phyloP scores from a whole-genome alignment of 1,140 invertebrate species.

The Brachionus rotundiformis region DNA sequence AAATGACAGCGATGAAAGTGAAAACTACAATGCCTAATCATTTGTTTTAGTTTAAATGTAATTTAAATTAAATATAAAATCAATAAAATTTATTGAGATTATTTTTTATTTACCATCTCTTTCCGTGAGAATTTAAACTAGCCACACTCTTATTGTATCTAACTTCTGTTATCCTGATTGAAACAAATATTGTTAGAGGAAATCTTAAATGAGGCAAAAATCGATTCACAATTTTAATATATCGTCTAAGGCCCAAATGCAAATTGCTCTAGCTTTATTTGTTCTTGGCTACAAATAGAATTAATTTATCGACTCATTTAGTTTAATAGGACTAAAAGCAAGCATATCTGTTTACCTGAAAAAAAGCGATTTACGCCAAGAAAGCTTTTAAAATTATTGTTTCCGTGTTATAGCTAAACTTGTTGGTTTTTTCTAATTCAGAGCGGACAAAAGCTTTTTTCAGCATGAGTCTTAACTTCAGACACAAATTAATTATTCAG shows the following conservation, averaged over 20 bases:
- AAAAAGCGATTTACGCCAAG: neutral
- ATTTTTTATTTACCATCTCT: conserved; percentile 18
- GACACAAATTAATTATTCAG: neutral
- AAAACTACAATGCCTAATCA: neutral
- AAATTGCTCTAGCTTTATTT: conserved; percentile 4
- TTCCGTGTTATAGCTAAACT: conserved; percentile 1
- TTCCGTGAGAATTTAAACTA: conserved; percentile 20
- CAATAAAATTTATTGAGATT: conserved; percentile 10
- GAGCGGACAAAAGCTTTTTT: conserved; percentile 1
- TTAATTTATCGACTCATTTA: conserved; percentile 46
- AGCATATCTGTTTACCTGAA: conserved; percentile 14
- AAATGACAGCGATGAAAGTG: conserved; percentile 1
- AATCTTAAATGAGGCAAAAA: conserved; percentile 35
- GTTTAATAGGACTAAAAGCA: conserved; percentile 36
- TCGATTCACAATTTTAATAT: conserved; percentile 4
- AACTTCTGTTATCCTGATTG: conserved; percentile 25
- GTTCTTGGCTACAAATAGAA: conserved; percentile 2
- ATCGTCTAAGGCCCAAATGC: conserved; percentile 4
- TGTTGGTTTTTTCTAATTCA: neutral
- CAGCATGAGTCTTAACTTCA: conserved; percentile 7
- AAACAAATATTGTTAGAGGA: conserved; percentile 1
- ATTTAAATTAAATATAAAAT: conserved; percentile 41
- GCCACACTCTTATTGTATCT: neutral
- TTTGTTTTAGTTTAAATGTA: neutral
- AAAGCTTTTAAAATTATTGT: conserved; percentile 24